A percentile compares a stretch with the other conserved stretches of the same genome.
phyloP scores from a whole-genome alignment of 2,113 vertebrate genomes.

The Motacilla alba region DNA sequence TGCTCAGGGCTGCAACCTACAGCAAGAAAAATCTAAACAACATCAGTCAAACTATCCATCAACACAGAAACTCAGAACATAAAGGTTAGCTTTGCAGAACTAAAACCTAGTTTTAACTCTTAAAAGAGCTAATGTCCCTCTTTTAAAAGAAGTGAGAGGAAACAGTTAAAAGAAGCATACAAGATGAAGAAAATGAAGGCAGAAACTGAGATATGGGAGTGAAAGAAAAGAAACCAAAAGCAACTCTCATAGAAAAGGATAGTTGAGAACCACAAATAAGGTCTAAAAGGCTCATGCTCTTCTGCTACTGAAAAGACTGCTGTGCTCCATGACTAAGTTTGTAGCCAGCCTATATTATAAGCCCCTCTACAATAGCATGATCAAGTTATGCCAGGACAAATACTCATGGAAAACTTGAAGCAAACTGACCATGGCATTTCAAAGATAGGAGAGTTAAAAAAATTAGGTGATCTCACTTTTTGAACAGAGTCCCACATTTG shows the following conservation, averaged over 20 bases:
- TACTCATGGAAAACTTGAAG: not conserved
- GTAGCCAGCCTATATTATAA: not conserved
- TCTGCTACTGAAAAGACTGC: not conserved
- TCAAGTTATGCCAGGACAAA: not conserved
- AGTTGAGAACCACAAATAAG: not conserved
- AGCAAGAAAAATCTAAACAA: not conserved
- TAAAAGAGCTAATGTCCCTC: not conserved
- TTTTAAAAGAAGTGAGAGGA: not conserved
- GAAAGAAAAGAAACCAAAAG: not conserved
- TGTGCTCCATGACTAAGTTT: not conserved
- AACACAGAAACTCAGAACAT: not conserved
- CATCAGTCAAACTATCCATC: fast-evolving
- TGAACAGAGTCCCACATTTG: not conserved
- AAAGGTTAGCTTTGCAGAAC: not conserved
- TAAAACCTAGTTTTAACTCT: not conserved
- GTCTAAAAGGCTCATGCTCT: not conserved
- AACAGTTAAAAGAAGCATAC: not conserved
- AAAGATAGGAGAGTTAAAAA: not conserved
- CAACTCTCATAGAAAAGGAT: not conserved
- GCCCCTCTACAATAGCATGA: not conserved
- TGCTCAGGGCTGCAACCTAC: not conserved
- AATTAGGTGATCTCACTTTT: not conserved
- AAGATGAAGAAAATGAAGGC: not conserved
- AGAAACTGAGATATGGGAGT: not conserved
- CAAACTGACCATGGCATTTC: not conserved